Evolutionary conservation across 2,113 vertebrate species (phyloP).

Genomic region (Monopterus albus): DNA sequence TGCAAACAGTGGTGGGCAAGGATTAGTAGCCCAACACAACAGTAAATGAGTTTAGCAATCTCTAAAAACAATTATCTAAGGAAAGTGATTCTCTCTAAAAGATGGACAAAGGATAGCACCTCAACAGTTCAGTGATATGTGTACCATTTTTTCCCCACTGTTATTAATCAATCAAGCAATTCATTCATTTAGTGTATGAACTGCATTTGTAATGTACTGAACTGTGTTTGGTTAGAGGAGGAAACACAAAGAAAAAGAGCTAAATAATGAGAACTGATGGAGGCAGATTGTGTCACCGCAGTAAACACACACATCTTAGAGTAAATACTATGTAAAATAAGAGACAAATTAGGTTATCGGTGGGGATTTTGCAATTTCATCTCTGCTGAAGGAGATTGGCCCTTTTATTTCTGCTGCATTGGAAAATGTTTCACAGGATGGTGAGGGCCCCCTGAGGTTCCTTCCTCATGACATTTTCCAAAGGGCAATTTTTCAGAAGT

Average conservation of each 20-base stretch:
- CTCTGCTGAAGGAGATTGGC: constrained; percentile 4
- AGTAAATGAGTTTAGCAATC: constrained; percentile 67
- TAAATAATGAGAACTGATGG: too few relatives aligned
- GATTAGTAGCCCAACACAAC: constrained; percentile 59
- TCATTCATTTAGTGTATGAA: background rate
- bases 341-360: background rate
- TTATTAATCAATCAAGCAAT: background rate
- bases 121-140: constrained; percentile 6
- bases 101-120: constrained; percentile 32
- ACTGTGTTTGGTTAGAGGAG: too few relatives aligned
- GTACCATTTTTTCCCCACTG: background rate
- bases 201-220: background rate
- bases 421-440: constrained; percentile 14
- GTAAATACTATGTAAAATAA: background rate
- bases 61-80: constrained; percentile 69
- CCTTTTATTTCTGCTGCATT: constrained; percentile 12
- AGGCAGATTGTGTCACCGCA: too few relatives aligned
- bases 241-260: too few relatives aligned
- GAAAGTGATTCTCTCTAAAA: constrained; percentile 50
- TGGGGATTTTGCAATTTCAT: background rate
- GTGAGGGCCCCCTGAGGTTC: constrained; percentile 6
- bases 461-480: constrained; percentile 53
- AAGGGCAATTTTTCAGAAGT: constrained; percentile 35
- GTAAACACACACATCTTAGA: too few relatives aligned
- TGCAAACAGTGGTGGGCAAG: constrained; percentile 54